Evolutionary conservation across 2,113 vertebrate species (phyloP), one percentile per base, ranked within the genome.

Genomic region (Microcebus tavaratra): DNA sequence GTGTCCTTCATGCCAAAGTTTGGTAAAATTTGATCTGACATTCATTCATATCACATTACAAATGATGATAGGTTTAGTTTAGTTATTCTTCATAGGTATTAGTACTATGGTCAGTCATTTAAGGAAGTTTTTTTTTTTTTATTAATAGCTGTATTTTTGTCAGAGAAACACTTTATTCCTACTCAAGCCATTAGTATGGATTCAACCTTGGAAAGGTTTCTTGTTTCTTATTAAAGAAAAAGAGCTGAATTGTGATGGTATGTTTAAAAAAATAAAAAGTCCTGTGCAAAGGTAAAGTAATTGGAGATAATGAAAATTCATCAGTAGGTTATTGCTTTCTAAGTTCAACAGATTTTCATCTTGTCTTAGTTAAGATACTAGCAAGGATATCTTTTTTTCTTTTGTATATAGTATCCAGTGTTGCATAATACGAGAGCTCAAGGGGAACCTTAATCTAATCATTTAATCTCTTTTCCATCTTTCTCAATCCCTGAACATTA

Each of bases 181-280:
- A 75, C 12, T 89, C 15, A 92, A 79, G 4, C 14, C 57, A 4
- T 88, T 67, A 9, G 82, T 92, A 83, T 11, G 8, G 21, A 70
- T 63, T 90, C 36, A 87, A 57, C 6, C 20, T 95, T 90, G 23
- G 65, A 89, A 95, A 70, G 4, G 2, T 63, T 87, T 82, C 53
- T 88, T 59, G 3, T 59, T 93, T 91, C 36, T 53, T 67, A 76
- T 65, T 82, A 31, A 61, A 86, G 36, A 59, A 81, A 85, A 81
- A 57, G 1, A 36, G 12, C 1, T 84, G 6, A 90, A 82, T 84
- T 88, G 9, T 90, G 7, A 59, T 91, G 23, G 25, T 0, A 29
- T 95, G 34, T 91, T 97, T 91, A 79, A 83, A 93, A 73, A 73
- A n/a, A n/a, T 36, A 45, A 67, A n/a, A 55, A 73, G 72, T 55